A percentile compares a stretch with the other conserved stretches of the same genome.
Evolutionary conservation across 2,113 vertebrate species (phyloP).

Genomic region (Cariama cristata): DNA sequence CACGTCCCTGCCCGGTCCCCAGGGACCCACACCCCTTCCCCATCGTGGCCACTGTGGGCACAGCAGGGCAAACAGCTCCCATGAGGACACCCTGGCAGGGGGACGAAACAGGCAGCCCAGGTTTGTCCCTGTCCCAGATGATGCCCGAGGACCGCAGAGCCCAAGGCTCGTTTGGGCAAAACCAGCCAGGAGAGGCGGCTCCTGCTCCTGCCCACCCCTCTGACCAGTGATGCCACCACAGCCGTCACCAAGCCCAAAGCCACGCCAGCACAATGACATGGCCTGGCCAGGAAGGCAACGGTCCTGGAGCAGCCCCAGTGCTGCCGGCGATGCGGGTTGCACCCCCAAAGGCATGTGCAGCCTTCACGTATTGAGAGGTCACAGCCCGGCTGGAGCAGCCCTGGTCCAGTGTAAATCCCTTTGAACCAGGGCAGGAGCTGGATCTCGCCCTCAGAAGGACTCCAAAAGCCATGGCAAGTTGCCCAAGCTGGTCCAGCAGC

Average conservation of each 20-base stretch:
- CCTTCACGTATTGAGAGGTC: background rate
- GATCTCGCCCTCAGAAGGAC: background rate
- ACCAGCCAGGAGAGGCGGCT: background rate
- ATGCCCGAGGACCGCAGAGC: fast-evolving
- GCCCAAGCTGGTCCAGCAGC: background rate
- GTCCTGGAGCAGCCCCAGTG: fast-evolving
- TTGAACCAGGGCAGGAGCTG: background rate
- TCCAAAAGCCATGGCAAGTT: background rate
- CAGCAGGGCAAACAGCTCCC: background rate
- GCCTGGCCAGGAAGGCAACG: background rate
- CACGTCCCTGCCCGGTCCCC: fast-evolving
- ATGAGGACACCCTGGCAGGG: fast-evolving
- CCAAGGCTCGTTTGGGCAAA: background rate
- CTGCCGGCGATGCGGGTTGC: fast-evolving
- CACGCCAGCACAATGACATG: background rate
- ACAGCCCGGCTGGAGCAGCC: background rate
- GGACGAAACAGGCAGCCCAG: background rate
- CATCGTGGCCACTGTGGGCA: fast-evolving
- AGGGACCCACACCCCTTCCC: too few relatives aligned
- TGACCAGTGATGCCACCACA: fast-evolving
- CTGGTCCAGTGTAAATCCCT: background rate
- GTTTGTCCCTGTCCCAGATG: background rate
- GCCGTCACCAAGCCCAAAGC: background rate
- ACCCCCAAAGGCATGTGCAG: background rate
- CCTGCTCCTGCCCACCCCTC: background rate